phyloP scores from a whole-genome alignment of 2,113 vertebrate species.

The Neotoma lepida region DNA sequence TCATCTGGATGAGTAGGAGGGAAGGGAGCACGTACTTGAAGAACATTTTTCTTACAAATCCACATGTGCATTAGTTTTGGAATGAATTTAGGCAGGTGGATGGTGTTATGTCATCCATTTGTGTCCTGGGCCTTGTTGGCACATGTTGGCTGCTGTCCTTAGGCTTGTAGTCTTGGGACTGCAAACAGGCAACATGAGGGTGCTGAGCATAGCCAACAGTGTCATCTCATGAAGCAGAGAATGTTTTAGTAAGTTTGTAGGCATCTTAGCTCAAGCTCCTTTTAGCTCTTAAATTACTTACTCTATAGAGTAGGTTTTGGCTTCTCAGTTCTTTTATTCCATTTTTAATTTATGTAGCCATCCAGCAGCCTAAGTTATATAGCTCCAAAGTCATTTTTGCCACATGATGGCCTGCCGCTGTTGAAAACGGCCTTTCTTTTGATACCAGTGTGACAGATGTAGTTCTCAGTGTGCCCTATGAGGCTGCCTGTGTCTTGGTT shows the following conservation, averaged over 20 bases:
- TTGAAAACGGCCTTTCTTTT: not conserved
- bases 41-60: not conserved
- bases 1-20: not conserved
- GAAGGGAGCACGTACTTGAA: not conserved
- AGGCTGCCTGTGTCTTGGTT: not conserved
- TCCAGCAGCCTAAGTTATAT: not conserved
- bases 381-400: not conserved
- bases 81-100: not conserved
- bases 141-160: not conserved
- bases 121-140: not conserved
- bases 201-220: not conserved
- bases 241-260: not conserved
- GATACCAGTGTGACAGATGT: not conserved
- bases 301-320: not conserved
- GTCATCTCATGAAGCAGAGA: not conserved
- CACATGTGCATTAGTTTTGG: not conserved
- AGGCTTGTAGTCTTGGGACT: not conserved
- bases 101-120: fast-evolving
- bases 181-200: not conserved
- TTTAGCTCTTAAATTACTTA: conserved; percentile 32
- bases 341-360: not conserved
- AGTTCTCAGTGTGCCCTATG: not conserved
- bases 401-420: too few relatives aligned
- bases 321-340: not conserved
- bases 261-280: not conserved